Evolutionary conservation across 2,113 vertebrate genomes (phyloP), one percentile per base, ranked within the genome.

Genomic region (Dissostichus mawsoni): DNA sequence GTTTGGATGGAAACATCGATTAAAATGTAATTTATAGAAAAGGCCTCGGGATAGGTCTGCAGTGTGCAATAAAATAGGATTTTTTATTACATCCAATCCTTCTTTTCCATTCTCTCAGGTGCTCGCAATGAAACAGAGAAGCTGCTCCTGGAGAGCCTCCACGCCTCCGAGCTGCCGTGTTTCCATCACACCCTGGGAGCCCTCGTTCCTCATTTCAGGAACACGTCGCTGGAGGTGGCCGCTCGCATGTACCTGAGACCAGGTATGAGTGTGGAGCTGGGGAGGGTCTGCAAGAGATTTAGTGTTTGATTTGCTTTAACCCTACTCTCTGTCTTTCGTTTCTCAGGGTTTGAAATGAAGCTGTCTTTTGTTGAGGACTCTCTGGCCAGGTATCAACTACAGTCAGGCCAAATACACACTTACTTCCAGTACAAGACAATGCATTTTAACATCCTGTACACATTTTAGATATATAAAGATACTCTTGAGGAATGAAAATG

Each of bases 301-400:
- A 13, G 11, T 6, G 11, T 18, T 63, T 33, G 20, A 51, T 8
- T 69, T 3, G 9, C 58, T 8, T 67, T 4, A 25, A 47, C 1
- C 3, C 16, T n/a, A 69, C 55, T 59, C 44, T 62, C 36, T 57
- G 2, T 45, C 23, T 11, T 23, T 17, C 25, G 16, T 59, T 11
- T 56, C 20, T 18, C 81, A 98, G 98, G 95, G 23, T 95, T 97
- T 84, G 91, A 94, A 47, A 90, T 97, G 70, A 97, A 97, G 87
- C 55, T 95, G 20, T 80, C 90, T 23, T 98, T 97, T 87, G 75
- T 96, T 87, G 88, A 94, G 44, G 95, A 95, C 4, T 97, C 96
- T 76, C 74, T 92, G 81, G 93, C 93, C 75, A 89, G 89, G 83
- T 99, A 97, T 20, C 3, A 56, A 2, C 23, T 20, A 44, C 47